Percentiles rank a stretch among this genome's conserved stretches.
Evolutionary conservation across 2,888 invertebrate genomes (phyloP).

Genomic region (Hetaerina titia): DNA sequence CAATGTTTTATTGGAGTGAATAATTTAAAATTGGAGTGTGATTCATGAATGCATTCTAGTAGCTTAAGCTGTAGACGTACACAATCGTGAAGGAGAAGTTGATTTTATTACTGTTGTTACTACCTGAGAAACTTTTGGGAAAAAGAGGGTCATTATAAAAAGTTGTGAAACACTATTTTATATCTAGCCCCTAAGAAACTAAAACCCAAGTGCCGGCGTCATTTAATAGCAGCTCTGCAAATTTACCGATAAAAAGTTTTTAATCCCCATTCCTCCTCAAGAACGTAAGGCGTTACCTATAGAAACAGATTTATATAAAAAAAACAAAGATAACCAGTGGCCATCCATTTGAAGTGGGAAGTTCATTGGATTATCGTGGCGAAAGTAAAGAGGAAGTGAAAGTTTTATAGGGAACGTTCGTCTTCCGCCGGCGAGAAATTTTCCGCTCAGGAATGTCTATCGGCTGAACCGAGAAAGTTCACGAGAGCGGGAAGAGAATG

Average conservation of each 20-base stretch:
- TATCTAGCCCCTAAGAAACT: too few relatives aligned
- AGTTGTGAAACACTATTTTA: too few relatives aligned
- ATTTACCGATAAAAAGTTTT: neutral
- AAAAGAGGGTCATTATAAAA: too few relatives aligned
- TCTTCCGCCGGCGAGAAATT: slow-evolving; percentile 18
- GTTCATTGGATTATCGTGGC: neutral
- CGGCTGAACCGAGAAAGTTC: neutral
- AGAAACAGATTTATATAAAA: neutral
- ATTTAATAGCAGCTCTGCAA: neutral
- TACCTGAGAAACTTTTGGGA: too few relatives aligned
- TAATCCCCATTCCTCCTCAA: neutral
- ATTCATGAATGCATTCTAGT: too few relatives aligned
- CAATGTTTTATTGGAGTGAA: too few relatives aligned
- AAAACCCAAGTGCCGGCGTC: neutral
- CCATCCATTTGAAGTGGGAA: neutral
- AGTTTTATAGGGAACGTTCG: neutral
- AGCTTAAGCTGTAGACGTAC: too few relatives aligned
- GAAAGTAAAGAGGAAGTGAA: neutral
- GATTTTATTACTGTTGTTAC: too few relatives aligned
- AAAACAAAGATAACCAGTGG: neutral
- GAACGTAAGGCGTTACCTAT: neutral
- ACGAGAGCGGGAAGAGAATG: neutral
- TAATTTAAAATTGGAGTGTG: too few relatives aligned
- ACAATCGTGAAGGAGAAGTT: too few relatives aligned
- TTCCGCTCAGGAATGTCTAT: neutral